Percentiles rank a stretch among this genome's conserved stretches.
Evolutionary conservation across 1,140 invertebrate species (phyloP).

Genomic region (Drosophila lacteicornis): DNA sequence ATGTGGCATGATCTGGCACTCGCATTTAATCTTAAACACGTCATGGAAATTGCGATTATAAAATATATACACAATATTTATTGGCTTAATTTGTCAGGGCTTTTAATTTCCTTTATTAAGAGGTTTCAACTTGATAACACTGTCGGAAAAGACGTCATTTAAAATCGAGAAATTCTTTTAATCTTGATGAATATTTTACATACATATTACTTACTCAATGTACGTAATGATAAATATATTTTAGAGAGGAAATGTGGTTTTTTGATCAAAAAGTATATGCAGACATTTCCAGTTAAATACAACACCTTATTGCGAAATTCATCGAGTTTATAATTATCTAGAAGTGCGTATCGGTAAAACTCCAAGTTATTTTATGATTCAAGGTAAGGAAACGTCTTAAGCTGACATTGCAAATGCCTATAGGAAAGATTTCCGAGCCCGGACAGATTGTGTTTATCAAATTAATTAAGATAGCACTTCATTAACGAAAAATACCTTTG

Average conservation of each 20-base stretch:
- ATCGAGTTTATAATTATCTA: not conserved
- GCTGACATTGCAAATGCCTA: not conserved
- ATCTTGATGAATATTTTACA: not conserved
- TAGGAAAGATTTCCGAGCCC: not conserved
- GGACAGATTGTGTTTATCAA: conserved; percentile 23
- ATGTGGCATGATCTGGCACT: conserved; percentile 16
- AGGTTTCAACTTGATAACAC: not conserved
- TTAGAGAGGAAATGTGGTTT: not conserved
- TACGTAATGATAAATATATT: not conserved
- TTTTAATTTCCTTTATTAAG: not conserved
- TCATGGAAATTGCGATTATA: conserved; percentile 18
- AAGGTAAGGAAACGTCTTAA: conserved; percentile 3
- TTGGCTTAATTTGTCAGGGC: conserved; percentile 9
- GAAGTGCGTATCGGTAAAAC: not conserved
- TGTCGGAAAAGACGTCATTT: not conserved
- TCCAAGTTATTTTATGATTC: conserved; percentile 1
- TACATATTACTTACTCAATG: not conserved
- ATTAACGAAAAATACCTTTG: conserved; percentile 9
- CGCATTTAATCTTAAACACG: conserved; percentile 15
- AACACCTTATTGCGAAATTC: not conserved
- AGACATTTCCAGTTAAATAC: not conserved
- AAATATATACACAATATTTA: conserved; percentile 19
- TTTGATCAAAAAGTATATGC: not conserved
- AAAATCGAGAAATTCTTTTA: not conserved
- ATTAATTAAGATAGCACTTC: conserved; percentile 21